phyloP scores from a whole-genome alignment of 2,888 invertebrate genomes.

The Hyposoter dolosus region DNA sequence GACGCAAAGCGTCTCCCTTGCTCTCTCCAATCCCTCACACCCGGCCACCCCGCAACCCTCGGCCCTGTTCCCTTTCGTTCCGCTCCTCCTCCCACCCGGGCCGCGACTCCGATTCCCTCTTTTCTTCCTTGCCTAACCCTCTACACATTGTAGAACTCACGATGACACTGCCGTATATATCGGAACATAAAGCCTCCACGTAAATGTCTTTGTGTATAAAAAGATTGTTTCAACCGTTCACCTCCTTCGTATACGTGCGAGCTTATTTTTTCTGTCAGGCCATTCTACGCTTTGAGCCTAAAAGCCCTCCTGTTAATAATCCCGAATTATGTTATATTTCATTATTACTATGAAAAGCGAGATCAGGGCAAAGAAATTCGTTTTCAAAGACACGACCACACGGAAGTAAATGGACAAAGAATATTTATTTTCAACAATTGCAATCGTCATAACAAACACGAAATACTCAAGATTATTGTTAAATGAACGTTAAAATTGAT shows the following conservation, averaged over 20 bases:
- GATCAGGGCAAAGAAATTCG: neutral
- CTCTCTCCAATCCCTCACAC: constrained; percentile 53
- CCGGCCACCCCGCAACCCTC: constrained; percentile 60
- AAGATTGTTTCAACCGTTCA: constrained; percentile 11
- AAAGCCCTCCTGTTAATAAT: constrained; percentile 11
- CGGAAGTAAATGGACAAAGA: neutral
- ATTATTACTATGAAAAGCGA: neutral
- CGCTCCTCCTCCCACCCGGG: constrained; percentile 43
- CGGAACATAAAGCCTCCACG: neutral
- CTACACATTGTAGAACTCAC: constrained; percentile 16
- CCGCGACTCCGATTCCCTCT: constrained; percentile 54
- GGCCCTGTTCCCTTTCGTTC: constrained; percentile 1
- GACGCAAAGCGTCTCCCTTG: constrained; percentile 28
- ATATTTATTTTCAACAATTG: neutral
- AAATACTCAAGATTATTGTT: neutral
- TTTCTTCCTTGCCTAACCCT: constrained; percentile 23
- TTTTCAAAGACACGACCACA: neutral
- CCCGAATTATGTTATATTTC: constrained; percentile 3
- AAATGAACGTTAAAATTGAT: neutral
- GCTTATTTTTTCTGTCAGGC: neutral
- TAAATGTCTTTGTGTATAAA: neutral
- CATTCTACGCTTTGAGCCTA: neutral
- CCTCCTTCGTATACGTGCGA: neutral
- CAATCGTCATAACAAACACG: neutral
- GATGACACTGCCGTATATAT: constrained; percentile 27